Conservation (phyloP, 1,140 invertebrate genomes). For the Saccostrea glomerata region DNA sequence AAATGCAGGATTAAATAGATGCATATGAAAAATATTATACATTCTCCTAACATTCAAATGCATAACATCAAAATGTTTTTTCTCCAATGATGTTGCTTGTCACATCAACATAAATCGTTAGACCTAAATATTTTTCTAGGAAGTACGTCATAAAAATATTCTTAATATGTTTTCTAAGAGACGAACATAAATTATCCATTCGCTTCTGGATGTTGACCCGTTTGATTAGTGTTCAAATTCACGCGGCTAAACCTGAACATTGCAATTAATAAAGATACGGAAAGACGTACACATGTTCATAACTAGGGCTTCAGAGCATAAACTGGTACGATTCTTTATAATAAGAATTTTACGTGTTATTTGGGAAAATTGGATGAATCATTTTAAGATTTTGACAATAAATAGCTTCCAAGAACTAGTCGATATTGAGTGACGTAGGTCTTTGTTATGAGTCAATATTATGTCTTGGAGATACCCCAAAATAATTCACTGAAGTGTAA, state of each 20-base stretch:
- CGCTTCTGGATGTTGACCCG: neutral
- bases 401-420: neutral
- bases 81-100: too few relatives aligned
- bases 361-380: neutral
- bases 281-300: neutral
- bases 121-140: neutral
- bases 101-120: too few relatives aligned
- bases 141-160: neutral
- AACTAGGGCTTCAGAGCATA: neutral
- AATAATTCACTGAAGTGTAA: conserved; percentile 10
- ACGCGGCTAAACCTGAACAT: neutral
- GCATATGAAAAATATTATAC: too few relatives aligned
- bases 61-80: too few relatives aligned
- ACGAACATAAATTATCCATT: neutral
- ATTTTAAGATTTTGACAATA: conserved; percentile 2
- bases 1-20: too few relatives aligned
- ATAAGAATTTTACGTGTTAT: neutral
- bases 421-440: neutral
- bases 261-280: neutral
- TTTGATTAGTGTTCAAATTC: neutral
- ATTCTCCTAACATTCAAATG: too few relatives aligned
- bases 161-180: neutral
- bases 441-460: neutral
- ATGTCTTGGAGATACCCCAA: neutral
- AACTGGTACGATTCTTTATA: neutral